Base-by-base conservation (phyloP, 2,888 invertebrate genomes). In the Eupithecia tripunctaria region DNA sequence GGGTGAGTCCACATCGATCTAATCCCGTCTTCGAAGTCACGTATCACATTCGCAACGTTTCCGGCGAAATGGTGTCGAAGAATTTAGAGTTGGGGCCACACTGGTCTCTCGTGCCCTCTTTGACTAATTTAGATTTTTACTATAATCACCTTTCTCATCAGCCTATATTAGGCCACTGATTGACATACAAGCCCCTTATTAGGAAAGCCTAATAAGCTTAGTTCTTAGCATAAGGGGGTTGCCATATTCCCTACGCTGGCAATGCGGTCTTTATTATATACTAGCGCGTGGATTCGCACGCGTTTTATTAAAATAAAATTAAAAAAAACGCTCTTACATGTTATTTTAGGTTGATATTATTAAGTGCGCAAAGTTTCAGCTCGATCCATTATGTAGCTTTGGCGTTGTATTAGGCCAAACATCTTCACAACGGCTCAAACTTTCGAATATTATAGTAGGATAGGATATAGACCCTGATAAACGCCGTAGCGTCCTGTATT, bases 11-110 rank as follows among this genome's bases (percentile, higher is more conserved):
- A 78, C 80, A 82, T 82, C 82, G 85, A 85, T 87, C 85, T 89
- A 85, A 91, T 90, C 86, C 85, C 83, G 83, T 83, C 82, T 78
- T 79, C 85, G 85, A 82, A 88, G 92, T 91, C 92, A 92, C 92
- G 92, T 91, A 82, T 84, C 81, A 86, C 84, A 87, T 88, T 89
- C 89, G 87, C 84, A 88, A 87, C 86, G 87, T 80, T 81, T 85
- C 82, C 83, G 82, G 81, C 82, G 86, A 87, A 90, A 90, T 86
- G 86, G 87, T 87, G 88, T 85, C 85, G 89, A 89, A 91, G 89
- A 88, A 86, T 86, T 82, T 72, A 71, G 21, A 59, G 72, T 6
- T 68, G 43, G 27, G n/a, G 64, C 1, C 60, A 68, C 67, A 75
- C 72, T 32, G 15, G 41, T n/a, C n/a, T 43, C 62, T 63, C 18